Evolutionary conservation across 2,888 invertebrate genomes (phyloP).

Genomic region (Drosophila anceps): DNA sequence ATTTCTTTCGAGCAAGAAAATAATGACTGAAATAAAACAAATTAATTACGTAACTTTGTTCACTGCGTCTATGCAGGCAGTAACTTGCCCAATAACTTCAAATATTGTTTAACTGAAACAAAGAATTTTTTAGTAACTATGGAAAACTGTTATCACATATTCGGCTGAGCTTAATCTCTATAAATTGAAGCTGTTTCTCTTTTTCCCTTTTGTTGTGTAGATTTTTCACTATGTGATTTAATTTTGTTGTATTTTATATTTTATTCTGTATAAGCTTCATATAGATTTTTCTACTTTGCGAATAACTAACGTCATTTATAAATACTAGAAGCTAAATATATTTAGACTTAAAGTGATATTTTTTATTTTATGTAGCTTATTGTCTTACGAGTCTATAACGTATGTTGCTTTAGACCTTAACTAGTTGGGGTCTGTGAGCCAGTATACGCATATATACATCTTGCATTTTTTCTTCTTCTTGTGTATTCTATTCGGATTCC

Average conservation of each 20-base stretch:
- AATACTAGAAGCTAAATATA: too few species aligned
- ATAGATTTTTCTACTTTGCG: too few species aligned
- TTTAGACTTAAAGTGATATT: too few species aligned
- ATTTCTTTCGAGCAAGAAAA: conserved; percentile 17
- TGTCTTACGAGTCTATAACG: too few species aligned
- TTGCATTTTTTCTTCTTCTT: too few species aligned
- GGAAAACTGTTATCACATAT: not conserved
- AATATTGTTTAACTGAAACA: not conserved
- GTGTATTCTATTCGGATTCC: too few species aligned
- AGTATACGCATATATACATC: too few species aligned
- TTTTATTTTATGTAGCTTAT: too few species aligned
- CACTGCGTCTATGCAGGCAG: not conserved
- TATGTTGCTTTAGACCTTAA: too few species aligned
- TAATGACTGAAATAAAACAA: conserved; percentile 21
- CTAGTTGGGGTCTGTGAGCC: too few species aligned
- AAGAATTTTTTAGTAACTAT: not conserved
- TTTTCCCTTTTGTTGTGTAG: not conserved
- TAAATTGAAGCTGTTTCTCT: not conserved
- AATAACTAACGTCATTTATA: too few species aligned
- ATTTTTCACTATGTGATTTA: not conserved
- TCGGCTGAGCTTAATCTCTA: not conserved
- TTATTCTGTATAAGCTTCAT: too few species aligned
- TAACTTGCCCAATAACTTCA: not conserved
- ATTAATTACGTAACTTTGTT: conserved; percentile 27
- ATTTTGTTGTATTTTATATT: not conserved